Evolutionary conservation across 2,797 vertebrate genomes (phyloP).

Genomic region (Mormyrops attenuatus): DNA sequence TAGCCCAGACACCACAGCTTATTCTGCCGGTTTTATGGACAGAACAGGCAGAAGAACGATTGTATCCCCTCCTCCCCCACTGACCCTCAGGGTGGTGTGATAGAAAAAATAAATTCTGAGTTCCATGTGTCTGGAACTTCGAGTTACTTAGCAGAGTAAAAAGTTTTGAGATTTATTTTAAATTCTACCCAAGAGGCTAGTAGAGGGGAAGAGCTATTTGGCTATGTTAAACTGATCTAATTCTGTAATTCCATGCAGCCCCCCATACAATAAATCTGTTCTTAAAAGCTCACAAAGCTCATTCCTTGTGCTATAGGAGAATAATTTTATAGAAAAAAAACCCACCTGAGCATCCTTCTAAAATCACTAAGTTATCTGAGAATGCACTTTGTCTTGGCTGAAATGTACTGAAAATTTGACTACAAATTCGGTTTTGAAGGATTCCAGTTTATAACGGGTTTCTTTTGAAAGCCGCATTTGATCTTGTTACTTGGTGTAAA

Average conservation of each 20-base stretch:
- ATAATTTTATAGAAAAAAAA: constrained; percentile 16
- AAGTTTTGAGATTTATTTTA: constrained; percentile 45
- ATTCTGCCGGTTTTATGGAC: constrained; percentile 59
- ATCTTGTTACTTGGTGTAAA: constrained; percentile 52
- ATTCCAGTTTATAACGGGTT: constrained; percentile 55
- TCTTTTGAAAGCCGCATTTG: constrained; percentile 45
- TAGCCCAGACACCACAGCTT: constrained; percentile 58
- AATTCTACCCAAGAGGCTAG: constrained; percentile 45
- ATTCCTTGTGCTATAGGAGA: constrained; percentile 1
- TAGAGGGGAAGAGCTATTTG: constrained; percentile 43
- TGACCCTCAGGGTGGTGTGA: constrained; percentile 41
- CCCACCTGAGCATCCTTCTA: constrained; percentile 18
- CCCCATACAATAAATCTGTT: constrained; percentile 23
- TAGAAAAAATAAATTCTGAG: constrained; percentile 38
- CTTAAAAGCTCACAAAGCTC: constrained; percentile 21
- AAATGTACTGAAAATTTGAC: constrained; percentile 55
- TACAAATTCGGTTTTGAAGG: constrained; percentile 62
- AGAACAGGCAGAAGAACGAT: constrained; percentile 41
- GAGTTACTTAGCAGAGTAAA: constrained; percentile 34
- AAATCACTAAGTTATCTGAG: constrained; percentile 17
- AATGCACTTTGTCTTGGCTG: constrained; percentile 50
- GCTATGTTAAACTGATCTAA: constrained; percentile 40
- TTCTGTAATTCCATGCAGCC: constrained; percentile 13
- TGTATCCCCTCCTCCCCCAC: constrained; percentile 32
- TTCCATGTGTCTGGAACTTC: constrained; percentile 21